Percentiles rank a stretch among this genome's conserved stretches.
Evolutionary conservation across 1,140 invertebrate species (phyloP).

Genomic region (Leptestheria dahalacensis): DNA sequence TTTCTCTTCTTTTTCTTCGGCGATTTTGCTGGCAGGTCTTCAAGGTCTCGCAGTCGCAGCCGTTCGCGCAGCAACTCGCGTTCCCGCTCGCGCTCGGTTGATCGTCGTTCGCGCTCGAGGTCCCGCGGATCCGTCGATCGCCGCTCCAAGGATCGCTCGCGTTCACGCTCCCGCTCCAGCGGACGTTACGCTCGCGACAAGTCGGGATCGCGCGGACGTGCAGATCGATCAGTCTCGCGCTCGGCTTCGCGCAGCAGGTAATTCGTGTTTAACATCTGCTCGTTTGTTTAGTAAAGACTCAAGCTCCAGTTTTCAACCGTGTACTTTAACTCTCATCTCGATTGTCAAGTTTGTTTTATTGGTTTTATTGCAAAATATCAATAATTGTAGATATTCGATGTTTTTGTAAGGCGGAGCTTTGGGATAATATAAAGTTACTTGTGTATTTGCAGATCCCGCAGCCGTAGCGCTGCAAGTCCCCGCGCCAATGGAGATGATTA

Average conservation of each 20-base stretch:
- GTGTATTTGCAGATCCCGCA: not conserved
- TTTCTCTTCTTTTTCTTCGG: not conserved
- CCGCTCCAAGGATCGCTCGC: conserved; percentile 1
- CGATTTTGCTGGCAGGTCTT: not conserved
- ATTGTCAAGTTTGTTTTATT: no score
- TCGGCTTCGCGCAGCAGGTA: conserved; percentile 13
- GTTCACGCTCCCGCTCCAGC: conserved; percentile 10
- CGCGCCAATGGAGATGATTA: conserved; percentile 8
- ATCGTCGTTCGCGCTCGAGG: conserved; percentile 1
- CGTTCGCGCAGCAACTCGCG: conserved; percentile 1
- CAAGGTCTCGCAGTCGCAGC: conserved; percentile 7
- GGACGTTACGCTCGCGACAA: not conserved
- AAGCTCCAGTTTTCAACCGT: no score
- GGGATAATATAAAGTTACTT: not conserved
- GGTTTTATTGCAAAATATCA: not conserved
- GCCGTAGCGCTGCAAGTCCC: not conserved
- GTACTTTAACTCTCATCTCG: no score
- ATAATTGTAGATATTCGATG: not conserved
- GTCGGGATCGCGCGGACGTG: not conserved
- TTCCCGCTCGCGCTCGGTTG: not conserved
- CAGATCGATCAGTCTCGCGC: not conserved
- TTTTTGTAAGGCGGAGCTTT: not conserved
- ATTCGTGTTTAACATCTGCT: no score
- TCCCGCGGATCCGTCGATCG: not conserved
- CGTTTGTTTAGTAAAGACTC: no score